Evolutionary conservation across 1,140 invertebrate species (phyloP), one percentile per base, ranked within the genome.

Genomic region (Paracyclopina nana): DNA sequence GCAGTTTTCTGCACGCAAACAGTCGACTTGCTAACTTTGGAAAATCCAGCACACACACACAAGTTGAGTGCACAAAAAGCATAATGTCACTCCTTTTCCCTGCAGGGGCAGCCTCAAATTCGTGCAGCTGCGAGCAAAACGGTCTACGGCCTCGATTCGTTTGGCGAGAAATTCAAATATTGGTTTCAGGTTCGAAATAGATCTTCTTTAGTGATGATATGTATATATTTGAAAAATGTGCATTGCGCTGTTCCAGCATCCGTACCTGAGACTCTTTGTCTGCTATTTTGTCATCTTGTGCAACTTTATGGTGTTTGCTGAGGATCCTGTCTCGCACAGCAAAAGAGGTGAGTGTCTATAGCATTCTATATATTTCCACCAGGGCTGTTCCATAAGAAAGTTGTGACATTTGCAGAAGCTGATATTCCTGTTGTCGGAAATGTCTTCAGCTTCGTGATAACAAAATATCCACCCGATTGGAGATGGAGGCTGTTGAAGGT

Each of bases 271-370:
- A 6, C 57, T 72, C 1, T 65, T 69, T 55, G 60, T 71, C 29
- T 67, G 68, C 1, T 71, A 71, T 55, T 64, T 71, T 55, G 69
- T 72, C 11, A 70, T 69, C 18, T 68, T 72, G 55, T 72, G 69
- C 55, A 72, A 72, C 58, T 72, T 73, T 56, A 60, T 72, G 20
- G 66, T 73, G 9, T 73, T 72, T 60, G 70, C 70, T 16, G 70
- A 73, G 55, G 71, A 73, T 58, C 71, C 71, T n/a, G 64, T 73
- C 11, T 70, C 70, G 0, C 70, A 73, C 59, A 71, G 69, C 54
- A 59, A 65, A 38, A 64, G 62, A 48, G 60, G 60, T 62, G 51
- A 57, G 58, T n/a, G 24, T 27, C 1, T 34, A 41, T 14, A 29
- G n/a, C 11, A 11, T 46, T 53, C 45, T 6, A 18, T 25, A 48